phyloP scores from a whole-genome alignment of 2,797 vertebrate species.

The Tapirus indicus region DNA sequence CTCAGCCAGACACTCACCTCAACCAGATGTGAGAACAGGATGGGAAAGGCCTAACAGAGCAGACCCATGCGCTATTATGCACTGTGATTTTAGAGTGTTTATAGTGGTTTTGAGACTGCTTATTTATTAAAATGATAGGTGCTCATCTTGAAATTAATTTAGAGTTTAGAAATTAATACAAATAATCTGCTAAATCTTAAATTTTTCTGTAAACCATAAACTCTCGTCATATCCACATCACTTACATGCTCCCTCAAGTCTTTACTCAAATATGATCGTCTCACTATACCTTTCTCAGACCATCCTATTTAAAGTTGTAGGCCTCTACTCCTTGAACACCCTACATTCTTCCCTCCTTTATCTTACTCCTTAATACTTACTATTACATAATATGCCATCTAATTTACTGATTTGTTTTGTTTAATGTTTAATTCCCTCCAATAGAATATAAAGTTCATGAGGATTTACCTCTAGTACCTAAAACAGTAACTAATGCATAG shows the following conservation, averaged over 20 bases:
- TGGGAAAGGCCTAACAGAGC: neutral
- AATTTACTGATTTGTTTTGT: neutral
- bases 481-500: neutral
- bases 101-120: neutral
- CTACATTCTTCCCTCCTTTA: neutral
- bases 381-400: neutral
- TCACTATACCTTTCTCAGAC: neutral
- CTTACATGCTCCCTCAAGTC: neutral
- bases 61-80: neutral
- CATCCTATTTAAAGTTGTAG: neutral
- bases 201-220: neutral
- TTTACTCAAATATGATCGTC: neutral
- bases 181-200: neutral
- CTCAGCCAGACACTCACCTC: conserved; percentile 22
- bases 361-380: neutral
- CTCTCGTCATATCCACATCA: neutral
- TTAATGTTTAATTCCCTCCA: neutral
- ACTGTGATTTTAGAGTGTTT: neutral
- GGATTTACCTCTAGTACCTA: neutral
- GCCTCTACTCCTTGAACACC: neutral
- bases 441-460: neutral
- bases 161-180: conserved; percentile 35
- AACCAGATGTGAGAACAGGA: neutral
- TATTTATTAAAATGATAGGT: neutral
- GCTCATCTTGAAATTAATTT: conserved; percentile 21